These are phyloP conservation scores for Equus quagga DNA, from an alignment of 2,113 vertebrate genomes.

Conservation along the genomic window DNA sequence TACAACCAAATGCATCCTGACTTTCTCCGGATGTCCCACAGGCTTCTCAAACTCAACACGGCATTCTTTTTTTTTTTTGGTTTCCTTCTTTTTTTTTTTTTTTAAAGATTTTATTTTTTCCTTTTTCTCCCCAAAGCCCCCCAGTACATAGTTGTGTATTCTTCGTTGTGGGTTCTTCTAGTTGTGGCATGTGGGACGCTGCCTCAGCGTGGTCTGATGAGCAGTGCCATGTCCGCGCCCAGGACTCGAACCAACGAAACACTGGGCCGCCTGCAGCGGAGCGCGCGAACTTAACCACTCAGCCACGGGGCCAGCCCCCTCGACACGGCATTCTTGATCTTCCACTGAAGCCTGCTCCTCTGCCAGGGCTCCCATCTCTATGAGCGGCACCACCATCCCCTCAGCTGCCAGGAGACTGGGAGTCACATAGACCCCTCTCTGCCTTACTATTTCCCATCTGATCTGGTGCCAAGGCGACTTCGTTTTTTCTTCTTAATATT, in stretches of 20 bases:
- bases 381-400: not conserved
- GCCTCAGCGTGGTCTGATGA: too few relatives aligned
- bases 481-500: not conserved
- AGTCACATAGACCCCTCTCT: not conserved
- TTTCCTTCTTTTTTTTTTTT: too few relatives aligned
- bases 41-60: not conserved
- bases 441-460: not conserved
- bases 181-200: too few relatives aligned
- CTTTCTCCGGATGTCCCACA: not conserved
- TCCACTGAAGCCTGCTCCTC: not conserved
- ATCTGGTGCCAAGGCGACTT: not conserved
- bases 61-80: not conserved
- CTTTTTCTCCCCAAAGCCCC: too few relatives aligned
- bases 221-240: too few relatives aligned
- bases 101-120: too few relatives aligned
- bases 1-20: not conserved
- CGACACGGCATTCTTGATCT: not conserved
- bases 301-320: not conserved
- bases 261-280: too few relatives aligned
- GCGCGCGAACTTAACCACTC: too few relatives aligned
- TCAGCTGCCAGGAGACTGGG: not conserved
- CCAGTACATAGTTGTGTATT: too few relatives aligned
- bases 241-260: too few relatives aligned
- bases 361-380: not conserved
- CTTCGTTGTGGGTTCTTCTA: too few relatives aligned